phyloP scores from a whole-genome alignment of 1,140 invertebrate genomes.

The Batillaria attramentaria region DNA sequence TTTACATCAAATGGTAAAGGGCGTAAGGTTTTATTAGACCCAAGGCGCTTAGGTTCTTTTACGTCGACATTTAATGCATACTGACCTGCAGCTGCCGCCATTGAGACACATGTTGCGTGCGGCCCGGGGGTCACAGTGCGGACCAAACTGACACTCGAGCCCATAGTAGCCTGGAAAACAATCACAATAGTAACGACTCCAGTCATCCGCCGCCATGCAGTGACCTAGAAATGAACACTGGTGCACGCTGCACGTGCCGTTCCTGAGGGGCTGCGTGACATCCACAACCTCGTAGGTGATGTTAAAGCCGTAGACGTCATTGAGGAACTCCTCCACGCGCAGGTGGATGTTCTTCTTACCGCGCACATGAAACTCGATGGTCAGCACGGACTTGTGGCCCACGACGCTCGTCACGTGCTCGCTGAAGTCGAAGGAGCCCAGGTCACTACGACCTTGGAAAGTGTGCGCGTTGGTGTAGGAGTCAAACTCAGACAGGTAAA shows the following conservation, averaged over 20 bases:
- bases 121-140: conserved; percentile 66
- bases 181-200: conserved; percentile 73
- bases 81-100: conserved; percentile 69
- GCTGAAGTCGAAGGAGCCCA: conserved; percentile 69
- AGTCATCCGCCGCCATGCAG: conserved; percentile 82
- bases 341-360: conserved; percentile 86
- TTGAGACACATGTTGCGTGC: conserved; percentile 67
- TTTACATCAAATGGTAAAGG: too few relatives aligned
- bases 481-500: conserved; percentile 87
- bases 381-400: conserved; percentile 82
- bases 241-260: conserved; percentile 81
- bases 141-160: conserved; percentile 69
- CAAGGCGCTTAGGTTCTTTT: too few relatives aligned
- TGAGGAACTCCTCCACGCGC: conserved; percentile 83
- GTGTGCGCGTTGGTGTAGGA: conserved; percentile 53
- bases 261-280: conserved; percentile 72
- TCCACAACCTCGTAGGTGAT: conserved; percentile 87
- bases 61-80: too few relatives aligned
- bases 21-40: too few relatives aligned
- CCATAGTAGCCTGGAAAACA: conserved; percentile 71
- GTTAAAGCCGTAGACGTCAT: conserved; percentile 93
- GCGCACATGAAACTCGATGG: conserved; percentile 82
- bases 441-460: conserved; percentile 58
- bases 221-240: conserved; percentile 87
- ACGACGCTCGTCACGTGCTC: conserved; percentile 68